Base-by-base conservation (phyloP, 2,888 invertebrate species). In the Periphyllus acericola region DNA sequence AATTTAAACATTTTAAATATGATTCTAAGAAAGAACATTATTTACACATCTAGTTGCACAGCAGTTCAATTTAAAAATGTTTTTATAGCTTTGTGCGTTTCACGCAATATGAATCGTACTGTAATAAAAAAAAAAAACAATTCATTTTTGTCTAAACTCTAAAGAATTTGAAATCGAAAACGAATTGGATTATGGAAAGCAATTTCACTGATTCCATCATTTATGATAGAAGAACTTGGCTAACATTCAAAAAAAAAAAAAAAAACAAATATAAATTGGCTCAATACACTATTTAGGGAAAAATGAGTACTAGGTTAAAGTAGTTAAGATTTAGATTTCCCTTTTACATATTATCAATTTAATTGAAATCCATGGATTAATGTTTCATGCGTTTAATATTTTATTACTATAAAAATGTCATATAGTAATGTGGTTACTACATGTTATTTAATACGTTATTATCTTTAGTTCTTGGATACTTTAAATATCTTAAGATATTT, bases 181-280 rank as follows among this genome's bases (percentile, higher is more conserved):
- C 36, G 60, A 75, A 74, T 55, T 19, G 29, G 55, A 83, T 75
- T 40, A 75, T 19, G 11, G 17, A 40, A 40, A 19, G 34, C 29
- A 32, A 76, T 60, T 40, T 75, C 29, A 32, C 40, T 66, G n/a
- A 36, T 66, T 40, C 40, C 32, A 60, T 40, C 74, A 14, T 75
- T 83, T 75, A 75, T n/a, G 36, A 74, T 21, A 83, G 34, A 72
- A 55, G 11, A 74, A 83, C 25, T 83, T 83, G 83, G 83, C 75
- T 17, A 25, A 29, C 25, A 40, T 66, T 36, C 83, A 83, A 66
- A 32, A 32, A 34, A 71, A 52, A 78, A 83, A 66, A 32, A 32
- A 34, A 71, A 52, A 78, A 25, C 14, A 66, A 29, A 75, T 25
- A 40, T 29, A 25, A 25, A 40, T 83, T 66, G 60, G 83, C 74